Evolutionary conservation across 2,113 vertebrate species (phyloP).

Genomic region (Emydocephalus ijimae): DNA sequence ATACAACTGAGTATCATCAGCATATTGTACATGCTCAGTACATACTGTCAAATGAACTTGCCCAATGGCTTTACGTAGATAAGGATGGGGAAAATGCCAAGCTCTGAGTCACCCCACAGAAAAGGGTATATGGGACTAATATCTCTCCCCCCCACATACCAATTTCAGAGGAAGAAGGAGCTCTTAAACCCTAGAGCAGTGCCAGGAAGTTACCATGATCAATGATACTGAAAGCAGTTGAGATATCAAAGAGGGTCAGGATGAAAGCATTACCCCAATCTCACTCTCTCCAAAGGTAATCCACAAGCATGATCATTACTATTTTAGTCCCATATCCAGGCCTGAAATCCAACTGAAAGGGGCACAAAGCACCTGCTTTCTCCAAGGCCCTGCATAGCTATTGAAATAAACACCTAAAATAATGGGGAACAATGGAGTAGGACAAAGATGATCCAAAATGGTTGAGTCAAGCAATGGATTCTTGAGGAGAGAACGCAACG

Average conservation of each 20-base stretch:
- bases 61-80: neutral
- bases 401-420: neutral
- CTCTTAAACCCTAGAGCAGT: neutral
- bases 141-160: neutral
- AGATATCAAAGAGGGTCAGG: neutral
- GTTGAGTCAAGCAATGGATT: neutral
- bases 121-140: neutral
- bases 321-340: neutral
- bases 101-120: neutral
- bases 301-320: neutral
- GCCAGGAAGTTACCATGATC: neutral
- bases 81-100: neutral
- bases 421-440: neutral
- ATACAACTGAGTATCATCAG: neutral
- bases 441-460: neutral
- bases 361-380: neutral
- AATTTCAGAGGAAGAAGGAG: neutral
- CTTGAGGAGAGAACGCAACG: neutral
- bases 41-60: neutral
- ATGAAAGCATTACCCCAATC: neutral
- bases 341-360: neutral
- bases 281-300: neutral
- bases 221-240: neutral
- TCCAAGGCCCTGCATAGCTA: neutral
- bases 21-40: neutral